Percentiles rank a stretch among this genome's conserved stretches.
Conservation (phyloP, 2,113 vertebrate genomes). For the Orthonyx spaldingii region DNA sequence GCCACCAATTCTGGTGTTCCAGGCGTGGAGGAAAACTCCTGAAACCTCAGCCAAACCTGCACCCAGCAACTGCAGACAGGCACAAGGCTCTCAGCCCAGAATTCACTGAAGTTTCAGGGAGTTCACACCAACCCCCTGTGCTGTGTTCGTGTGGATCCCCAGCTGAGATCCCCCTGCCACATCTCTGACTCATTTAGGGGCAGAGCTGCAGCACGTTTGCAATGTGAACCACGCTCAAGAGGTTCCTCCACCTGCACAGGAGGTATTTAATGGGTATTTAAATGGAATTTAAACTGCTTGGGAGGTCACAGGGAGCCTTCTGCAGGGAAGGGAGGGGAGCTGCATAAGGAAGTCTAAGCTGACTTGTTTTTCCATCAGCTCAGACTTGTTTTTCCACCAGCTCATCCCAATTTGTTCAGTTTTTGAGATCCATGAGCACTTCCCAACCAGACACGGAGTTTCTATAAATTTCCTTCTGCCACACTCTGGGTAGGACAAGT, state of each 20-base stretch:
- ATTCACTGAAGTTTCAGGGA: too few species aligned
- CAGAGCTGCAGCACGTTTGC: not conserved
- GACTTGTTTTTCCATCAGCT: not conserved
- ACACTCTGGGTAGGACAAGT: not conserved
- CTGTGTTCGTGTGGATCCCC: not conserved
- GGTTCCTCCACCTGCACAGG: not conserved
- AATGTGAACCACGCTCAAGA: rapidly evolving
- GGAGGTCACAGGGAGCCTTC: not conserved
- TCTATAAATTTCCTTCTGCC: not conserved
- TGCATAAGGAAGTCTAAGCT: not conserved
- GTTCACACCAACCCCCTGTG: not conserved
- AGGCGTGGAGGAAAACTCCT: not conserved
- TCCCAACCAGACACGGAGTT: not conserved
- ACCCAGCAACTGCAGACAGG: not conserved
- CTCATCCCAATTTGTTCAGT: not conserved
- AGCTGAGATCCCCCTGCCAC: not conserved
- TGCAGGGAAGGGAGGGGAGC: not conserved
- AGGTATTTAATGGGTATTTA: not conserved
- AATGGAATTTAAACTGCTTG: not conserved
- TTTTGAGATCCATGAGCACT: not conserved
- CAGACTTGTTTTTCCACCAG: not conserved
- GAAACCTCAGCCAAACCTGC: rapidly evolving
- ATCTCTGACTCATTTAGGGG: not conserved
- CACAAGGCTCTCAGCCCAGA: not conserved
- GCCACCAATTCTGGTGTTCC: not conserved